phyloP scores from a whole-genome alignment of 1,140 invertebrate genomes.

The Bathynomus jamesi region DNA sequence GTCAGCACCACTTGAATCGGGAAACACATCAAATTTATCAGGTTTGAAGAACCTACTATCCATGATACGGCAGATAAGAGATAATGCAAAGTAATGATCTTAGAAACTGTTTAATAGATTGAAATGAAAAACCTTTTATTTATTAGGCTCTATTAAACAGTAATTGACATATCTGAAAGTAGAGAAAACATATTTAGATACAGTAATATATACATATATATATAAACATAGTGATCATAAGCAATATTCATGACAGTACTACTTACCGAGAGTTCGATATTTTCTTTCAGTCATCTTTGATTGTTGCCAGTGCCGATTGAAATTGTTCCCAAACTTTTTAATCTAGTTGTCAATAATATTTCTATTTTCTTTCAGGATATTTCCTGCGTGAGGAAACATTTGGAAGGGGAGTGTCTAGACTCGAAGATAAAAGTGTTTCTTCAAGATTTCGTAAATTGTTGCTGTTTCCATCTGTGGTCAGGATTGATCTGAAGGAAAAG shows the following conservation, averaged over 20 bases:
- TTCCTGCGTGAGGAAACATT: not conserved
- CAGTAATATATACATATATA: not conserved
- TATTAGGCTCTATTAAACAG: no score
- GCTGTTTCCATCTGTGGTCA: constrained; percentile 15
- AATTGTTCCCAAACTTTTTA: not conserved
- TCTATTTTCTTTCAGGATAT: not conserved
- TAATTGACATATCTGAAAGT: not conserved
- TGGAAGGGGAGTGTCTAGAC: not conserved
- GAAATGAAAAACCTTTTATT: no score
- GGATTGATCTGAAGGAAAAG: not conserved
- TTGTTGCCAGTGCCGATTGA: not conserved
- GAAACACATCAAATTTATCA: no score
- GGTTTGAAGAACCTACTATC: no score
- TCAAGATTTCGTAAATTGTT: constrained; percentile 10
- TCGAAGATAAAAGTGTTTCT: not conserved
- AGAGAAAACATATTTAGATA: not conserved
- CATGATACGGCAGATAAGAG: no score
- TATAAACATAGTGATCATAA: no score
- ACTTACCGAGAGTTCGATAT: not conserved
- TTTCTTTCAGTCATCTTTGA: not conserved
- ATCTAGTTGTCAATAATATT: not conserved
- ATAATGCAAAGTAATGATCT: no score
- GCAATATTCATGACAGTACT: no score
- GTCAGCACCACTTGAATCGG: no score
- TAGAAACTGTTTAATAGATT: no score